A percentile compares a stretch with the other conserved stretches of the same genome.
Evolutionary conservation across 2,797 vertebrate species (phyloP).

Genomic region (Vireo griseus): DNA sequence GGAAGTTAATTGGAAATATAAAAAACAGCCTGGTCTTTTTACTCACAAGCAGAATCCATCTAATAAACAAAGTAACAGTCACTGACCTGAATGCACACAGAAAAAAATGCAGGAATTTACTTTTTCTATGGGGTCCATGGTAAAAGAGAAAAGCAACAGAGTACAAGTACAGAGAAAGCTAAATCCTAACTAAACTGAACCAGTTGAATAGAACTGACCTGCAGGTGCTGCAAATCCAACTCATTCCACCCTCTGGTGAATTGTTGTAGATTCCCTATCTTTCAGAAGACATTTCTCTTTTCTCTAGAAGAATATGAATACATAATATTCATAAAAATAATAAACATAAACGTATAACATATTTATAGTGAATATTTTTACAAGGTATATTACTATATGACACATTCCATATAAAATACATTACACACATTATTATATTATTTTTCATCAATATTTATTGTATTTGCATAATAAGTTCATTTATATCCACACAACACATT

Average conservation of each 20-base stretch:
- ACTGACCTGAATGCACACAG: not conserved
- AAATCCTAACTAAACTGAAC: not conserved
- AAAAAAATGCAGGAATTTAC: rapidly evolving
- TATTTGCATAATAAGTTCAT: not conserved
- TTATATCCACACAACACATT: not conserved
- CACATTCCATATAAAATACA: rapidly evolving
- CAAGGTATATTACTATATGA: not conserved
- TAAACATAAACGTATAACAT: not conserved
- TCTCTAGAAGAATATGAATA: not conserved
- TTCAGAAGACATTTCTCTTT: not conserved
- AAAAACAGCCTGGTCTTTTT: not conserved
- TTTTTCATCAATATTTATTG: not conserved
- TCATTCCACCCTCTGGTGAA: not conserved
- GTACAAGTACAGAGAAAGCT: not conserved
- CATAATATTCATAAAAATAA: not conserved
- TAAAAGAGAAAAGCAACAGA: not conserved
- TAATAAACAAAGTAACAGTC: not conserved
- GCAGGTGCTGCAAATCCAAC: not conserved
- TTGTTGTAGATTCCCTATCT: not conserved
- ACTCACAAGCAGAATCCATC: not conserved
- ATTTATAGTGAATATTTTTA: not conserved
- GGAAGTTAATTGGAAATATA: not conserved
- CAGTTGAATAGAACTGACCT: not conserved
- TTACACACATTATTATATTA: not conserved
- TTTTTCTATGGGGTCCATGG: not conserved